Evolutionary conservation across 2,113 vertebrate genomes (phyloP).

Genomic region (Oenanthe melanoleuca): DNA sequence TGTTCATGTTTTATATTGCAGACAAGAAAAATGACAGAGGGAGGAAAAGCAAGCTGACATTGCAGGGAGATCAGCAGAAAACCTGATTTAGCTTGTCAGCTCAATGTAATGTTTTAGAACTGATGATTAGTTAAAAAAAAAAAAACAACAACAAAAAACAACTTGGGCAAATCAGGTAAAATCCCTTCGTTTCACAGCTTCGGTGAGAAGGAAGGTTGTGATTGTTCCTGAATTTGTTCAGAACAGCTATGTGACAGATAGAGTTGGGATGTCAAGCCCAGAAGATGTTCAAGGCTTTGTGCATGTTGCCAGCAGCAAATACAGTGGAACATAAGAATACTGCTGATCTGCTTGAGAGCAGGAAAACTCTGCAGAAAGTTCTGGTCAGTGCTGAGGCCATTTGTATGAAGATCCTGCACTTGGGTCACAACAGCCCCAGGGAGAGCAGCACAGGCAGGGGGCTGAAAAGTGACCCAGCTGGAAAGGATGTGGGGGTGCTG

Average conservation of each 20-base stretch:
- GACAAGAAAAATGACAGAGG: neutral
- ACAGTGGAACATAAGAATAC: neutral
- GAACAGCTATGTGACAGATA: neutral
- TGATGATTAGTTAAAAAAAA: neutral
- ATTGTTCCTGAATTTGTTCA: neutral
- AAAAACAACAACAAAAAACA: neutral
- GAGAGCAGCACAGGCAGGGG: fast-evolving
- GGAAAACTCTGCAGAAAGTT: neutral
- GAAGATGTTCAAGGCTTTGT: neutral
- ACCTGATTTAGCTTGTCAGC: neutral
- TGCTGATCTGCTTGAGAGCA: neutral
- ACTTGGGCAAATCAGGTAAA: neutral
- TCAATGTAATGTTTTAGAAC: neutral
- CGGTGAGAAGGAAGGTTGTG: neutral
- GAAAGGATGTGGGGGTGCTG: neutral
- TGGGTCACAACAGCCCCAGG: neutral
- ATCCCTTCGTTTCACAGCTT: neutral
- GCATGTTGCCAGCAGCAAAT: neutral
- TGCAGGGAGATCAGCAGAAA: neutral
- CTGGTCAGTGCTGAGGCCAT: too few species aligned
- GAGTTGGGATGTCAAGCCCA: neutral
- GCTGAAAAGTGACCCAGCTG: neutral
- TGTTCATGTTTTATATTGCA: neutral
- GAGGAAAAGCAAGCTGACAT: neutral
- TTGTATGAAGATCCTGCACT: neutral